Percentiles rank a stretch among this genome's conserved stretches.
Evolutionary conservation across 2,113 vertebrate species (phyloP).

Genomic region (Typhlomys cinereus): DNA sequence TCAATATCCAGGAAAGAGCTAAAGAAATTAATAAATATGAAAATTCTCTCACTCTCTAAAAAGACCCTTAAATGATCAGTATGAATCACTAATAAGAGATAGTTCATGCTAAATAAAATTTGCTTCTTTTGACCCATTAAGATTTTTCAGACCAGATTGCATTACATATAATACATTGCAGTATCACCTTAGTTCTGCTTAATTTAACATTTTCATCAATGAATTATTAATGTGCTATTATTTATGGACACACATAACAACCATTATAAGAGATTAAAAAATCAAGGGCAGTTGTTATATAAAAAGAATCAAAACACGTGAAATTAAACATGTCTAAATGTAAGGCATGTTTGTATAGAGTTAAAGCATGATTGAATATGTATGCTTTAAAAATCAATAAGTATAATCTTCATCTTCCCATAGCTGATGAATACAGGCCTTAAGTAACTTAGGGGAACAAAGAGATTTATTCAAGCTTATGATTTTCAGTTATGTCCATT

Average conservation of each 20-base stretch:
- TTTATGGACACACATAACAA: background rate
- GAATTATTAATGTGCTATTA: background rate
- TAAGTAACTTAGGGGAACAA: no score
- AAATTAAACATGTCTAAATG: background rate
- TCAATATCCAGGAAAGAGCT: background rate
- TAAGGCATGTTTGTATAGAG: background rate
- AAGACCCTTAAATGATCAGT: background rate
- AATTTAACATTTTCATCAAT: conserved; percentile 35
- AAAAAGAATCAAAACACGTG: conserved; percentile 16
- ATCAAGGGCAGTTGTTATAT: background rate
- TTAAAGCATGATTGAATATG: background rate
- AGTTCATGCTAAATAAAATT: background rate
- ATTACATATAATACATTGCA: background rate
- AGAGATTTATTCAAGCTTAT: no score
- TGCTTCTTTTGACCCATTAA: background rate
- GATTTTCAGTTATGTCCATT: no score
- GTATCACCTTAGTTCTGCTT: background rate
- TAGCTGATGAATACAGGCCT: no score
- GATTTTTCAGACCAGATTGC: background rate
- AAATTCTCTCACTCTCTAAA: background rate
- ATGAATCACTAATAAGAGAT: background rate
- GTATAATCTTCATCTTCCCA: no score
- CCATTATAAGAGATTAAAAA: background rate
- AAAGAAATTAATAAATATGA: background rate
- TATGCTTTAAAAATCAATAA: background rate